Evolutionary conservation across 30 jellyfish, hydroid and myxozoan species (phyloP), one percentile per base, ranked within the genome.

Genomic region (Chrysaora quinquecirrha): DNA sequence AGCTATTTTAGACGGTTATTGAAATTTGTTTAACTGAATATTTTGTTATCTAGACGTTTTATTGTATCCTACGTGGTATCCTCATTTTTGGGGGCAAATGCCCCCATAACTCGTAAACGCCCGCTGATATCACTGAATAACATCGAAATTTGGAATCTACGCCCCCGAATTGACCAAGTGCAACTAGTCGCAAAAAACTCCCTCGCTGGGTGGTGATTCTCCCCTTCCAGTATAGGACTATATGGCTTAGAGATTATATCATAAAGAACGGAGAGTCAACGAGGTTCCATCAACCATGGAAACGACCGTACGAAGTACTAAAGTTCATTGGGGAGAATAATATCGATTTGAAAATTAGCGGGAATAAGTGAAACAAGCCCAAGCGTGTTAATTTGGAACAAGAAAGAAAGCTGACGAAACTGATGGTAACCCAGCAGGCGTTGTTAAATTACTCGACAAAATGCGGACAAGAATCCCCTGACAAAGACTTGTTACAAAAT

Each of bases 391-490:
- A 43, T 16, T 43, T 43, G 16, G 58, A 43, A 43, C 58, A 60
- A 9, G 33, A 4, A 60, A 60, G 72, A n/a, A n/a, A 25, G 72
- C 72, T 10, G 32, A 25, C 29, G 72, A 60, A 12, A 60, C n/a
- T 21, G 72, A 60, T 60, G 72, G 72, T 4, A 60, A 25, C 29
- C 72, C 72, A 9, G 72, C 9, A 6, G 72, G n/a, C 33, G n/a
- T 60, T 25, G 72, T 60, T 4, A 60, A 60, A 21, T 9, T 60
- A 6, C 10, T n/a, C 21, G 72, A 60, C 72, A 60, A 60, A 21
- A n/a, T 60, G 72, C 72, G 72, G 11, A n/a, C 72, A 60, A 60
- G 72, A 60, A 9, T 60, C n/a, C 72, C 72, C n/a, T 9, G 72
- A n/a, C 72, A 60, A 20, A 60, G 72, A 60, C 72, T 60, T 12